Evolutionary conservation across 1,140 invertebrate species (phyloP).

Genomic region (Cyclargus thomasi): DNA sequence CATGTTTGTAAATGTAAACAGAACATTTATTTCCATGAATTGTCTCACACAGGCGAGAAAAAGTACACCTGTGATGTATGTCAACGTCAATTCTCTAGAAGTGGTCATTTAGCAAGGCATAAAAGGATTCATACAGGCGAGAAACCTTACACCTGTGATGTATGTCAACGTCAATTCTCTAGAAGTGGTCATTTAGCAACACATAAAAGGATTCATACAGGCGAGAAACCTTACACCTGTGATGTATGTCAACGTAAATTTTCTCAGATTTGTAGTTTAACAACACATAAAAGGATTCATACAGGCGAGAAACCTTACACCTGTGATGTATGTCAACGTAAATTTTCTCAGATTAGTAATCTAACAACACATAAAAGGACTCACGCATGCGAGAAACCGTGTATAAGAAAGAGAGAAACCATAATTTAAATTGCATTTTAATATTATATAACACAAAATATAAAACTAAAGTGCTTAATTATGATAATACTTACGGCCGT

Average conservation of each 20-base stretch:
- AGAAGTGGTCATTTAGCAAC: conserved; percentile 7
- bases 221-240: conserved; percentile 24
- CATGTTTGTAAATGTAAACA: not conserved
- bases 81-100: not conserved
- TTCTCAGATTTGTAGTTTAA: conserved; percentile 10
- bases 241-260: conserved; percentile 17
- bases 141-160: conserved; percentile 19
- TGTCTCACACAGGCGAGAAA: not conserved
- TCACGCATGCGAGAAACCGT: not conserved
- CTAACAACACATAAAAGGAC: conserved; percentile 8
- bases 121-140: conserved; percentile 21
- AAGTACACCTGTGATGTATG: not conserved
- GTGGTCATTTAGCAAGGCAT: not conserved
- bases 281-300: conserved; percentile 13
- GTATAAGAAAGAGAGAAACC: too few species aligned
- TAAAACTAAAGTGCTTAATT: too few species aligned
- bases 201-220: conserved; percentile 19
- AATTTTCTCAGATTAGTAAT: conserved; percentile 4
- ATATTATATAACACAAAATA: too few species aligned
- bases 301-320: conserved; percentile 21
- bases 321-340: conserved; percentile 19
- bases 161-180: conserved; percentile 15
- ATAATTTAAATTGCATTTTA: too few species aligned
- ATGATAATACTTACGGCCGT: too few species aligned
- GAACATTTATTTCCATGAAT: not conserved